Evolutionary conservation across 2,797 vertebrate genomes (phyloP).

Genomic region (Phoebastria nigripes): DNA sequence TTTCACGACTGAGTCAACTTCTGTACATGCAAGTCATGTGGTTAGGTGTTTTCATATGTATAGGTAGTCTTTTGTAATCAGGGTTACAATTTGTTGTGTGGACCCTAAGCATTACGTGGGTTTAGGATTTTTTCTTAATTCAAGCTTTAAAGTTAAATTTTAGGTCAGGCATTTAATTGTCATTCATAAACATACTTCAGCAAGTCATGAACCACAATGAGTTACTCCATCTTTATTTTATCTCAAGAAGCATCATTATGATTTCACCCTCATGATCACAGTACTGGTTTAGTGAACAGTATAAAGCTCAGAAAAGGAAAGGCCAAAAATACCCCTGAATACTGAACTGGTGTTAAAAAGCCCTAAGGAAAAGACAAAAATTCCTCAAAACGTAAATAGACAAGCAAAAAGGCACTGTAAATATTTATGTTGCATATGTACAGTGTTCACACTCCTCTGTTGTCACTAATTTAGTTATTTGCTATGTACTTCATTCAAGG

Average conservation of each 20-base stretch:
- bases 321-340: neutral
- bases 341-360: neutral
- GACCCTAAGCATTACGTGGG: fast-evolving
- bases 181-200: neutral
- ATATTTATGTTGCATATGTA: neutral
- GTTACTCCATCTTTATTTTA: neutral
- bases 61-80: neutral
- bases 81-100: neutral
- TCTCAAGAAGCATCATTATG: neutral
- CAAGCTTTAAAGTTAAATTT: neutral
- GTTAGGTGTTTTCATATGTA: neutral
- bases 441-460: neutral
- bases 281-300: neutral
- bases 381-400: neutral
- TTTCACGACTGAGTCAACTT: neutral
- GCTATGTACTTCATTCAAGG: neutral
- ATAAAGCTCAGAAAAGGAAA: neutral
- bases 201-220: neutral
- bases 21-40: neutral
- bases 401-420: neutral
- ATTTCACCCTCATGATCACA: neutral
- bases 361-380: neutral
- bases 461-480: neutral
- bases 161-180: neutral
- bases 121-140: neutral